A percentile compares a stretch with the other conserved stretches of the same genome.
Evolutionary conservation across 2,888 invertebrate species (phyloP).

Genomic region (Cyclophora albipunctata): DNA sequence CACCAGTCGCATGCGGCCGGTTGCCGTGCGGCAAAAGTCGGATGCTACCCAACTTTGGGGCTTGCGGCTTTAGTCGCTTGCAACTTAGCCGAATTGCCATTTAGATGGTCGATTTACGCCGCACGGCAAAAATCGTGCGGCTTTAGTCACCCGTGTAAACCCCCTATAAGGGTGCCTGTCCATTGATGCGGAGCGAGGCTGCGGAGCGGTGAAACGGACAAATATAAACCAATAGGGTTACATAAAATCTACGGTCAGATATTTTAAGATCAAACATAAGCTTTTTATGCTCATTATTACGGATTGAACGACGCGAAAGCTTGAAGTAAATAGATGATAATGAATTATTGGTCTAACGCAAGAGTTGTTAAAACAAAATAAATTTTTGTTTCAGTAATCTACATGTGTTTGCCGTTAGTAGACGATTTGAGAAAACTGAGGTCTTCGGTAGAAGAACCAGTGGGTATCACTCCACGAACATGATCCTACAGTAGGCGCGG

Average conservation of each 20-base stretch:
- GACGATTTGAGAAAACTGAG: constrained; percentile 38
- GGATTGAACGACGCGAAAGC: too few relatives aligned
- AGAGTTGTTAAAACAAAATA: background rate
- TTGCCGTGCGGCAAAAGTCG: constrained; percentile 33
- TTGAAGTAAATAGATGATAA: too few relatives aligned
- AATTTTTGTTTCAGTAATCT: constrained; percentile 39
- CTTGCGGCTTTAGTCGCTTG: constrained; percentile 35
- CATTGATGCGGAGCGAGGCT: too few relatives aligned
- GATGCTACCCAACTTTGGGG: constrained; percentile 35
- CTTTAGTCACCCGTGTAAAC: constrained; percentile 34
- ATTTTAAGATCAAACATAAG: too few relatives aligned
- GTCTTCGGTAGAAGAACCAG: too few relatives aligned
- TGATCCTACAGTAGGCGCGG: too few relatives aligned
- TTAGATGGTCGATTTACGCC: constrained; percentile 29
- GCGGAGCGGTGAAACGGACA: too few relatives aligned
- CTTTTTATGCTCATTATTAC: too few relatives aligned
- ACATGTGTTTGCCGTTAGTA: constrained; percentile 49
- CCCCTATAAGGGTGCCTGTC: constrained; percentile 1
- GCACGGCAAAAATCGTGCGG: constrained; percentile 29
- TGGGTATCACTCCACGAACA: too few relatives aligned
- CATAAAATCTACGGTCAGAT: too few relatives aligned
- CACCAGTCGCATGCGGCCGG: constrained; percentile 32
- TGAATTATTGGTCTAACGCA: too few relatives aligned
- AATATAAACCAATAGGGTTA: too few relatives aligned
- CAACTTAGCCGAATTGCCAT: constrained; percentile 31